A percentile compares a stretch with the other conserved stretches of the same genome.
Conservation (phyloP, 1,140 invertebrate species). For the Drosophila prosaltans region DNA sequence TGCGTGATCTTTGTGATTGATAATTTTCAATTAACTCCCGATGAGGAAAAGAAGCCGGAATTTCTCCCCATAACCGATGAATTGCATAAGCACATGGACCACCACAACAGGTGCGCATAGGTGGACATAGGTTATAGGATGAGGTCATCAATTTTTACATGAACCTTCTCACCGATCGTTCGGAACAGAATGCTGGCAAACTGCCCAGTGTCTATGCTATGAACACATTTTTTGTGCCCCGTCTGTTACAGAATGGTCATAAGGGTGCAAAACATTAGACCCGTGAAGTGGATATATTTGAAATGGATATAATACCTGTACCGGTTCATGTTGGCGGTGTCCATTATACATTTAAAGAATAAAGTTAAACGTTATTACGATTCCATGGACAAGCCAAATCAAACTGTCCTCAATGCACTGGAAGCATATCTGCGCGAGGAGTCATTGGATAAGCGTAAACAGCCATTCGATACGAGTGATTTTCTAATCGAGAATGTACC, state of each 20-base stretch:
- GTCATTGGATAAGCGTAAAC: conserved; percentile 93
- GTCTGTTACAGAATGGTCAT: conserved; percentile 88
- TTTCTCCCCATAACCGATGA: conserved; percentile 42
- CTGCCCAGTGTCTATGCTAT: conserved; percentile 86
- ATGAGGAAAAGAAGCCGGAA: conserved; percentile 3
- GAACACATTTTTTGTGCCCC: conserved; percentile 98
- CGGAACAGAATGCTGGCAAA: conserved; percentile 89
- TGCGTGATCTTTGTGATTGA: conserved; percentile 55
- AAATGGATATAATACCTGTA: conserved; percentile 84
- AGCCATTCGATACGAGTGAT: conserved; percentile 87
- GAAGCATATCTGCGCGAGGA: conserved; percentile 92
- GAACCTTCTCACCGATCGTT: conserved; percentile 84
- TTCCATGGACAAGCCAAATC: conserved; percentile 94
- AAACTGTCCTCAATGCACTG: conserved; percentile 88
- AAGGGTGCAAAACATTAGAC: conserved; percentile 93
- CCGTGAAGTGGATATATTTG: conserved; percentile 86
- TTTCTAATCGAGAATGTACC: conserved; percentile 88
- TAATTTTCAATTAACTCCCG: fast-evolving
- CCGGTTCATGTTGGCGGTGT: conserved; percentile 96
- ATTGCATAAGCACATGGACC: conserved; percentile 20
- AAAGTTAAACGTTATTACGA: conserved; percentile 95
- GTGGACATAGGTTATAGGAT: too few species aligned
- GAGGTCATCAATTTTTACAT: conserved; percentile 85
- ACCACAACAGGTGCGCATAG: conserved; percentile 10
- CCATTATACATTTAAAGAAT: conserved; percentile 94